phyloP scores from a whole-genome alignment of 2,113 vertebrate species.

The Kobus ellipsiprymnus region DNA sequence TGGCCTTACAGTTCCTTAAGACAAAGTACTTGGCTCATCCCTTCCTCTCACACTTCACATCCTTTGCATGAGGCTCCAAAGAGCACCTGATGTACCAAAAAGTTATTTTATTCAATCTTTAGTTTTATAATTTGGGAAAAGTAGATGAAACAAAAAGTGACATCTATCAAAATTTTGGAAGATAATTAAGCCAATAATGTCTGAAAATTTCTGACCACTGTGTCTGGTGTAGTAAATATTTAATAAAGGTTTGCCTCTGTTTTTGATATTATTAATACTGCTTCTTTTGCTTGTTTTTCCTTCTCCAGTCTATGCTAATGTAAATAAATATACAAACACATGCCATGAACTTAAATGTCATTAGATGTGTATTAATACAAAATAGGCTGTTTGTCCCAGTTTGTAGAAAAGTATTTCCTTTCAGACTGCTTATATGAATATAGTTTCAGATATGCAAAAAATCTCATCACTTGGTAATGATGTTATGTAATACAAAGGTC shows the following conservation, averaged over 20 bases:
- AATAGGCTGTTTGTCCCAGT: not conserved
- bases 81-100: not conserved
- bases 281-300: not conserved
- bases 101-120: not conserved
- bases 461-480: not conserved
- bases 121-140: not conserved
- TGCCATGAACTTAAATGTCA: not conserved
- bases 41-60: not conserved
- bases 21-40: not conserved
- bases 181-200: not conserved
- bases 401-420: not conserved
- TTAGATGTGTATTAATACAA: not conserved
- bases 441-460: not conserved
- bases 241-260: not conserved
- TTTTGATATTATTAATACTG: not conserved
- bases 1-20: not conserved
- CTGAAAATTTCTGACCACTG: not conserved
- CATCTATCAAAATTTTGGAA: not conserved
- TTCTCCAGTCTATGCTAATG: not conserved
- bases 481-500: not conserved
- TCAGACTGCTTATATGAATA: not conserved
- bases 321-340: not conserved
- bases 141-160: not conserved
- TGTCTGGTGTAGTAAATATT: not conserved
- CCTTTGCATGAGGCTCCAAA: not conserved